phyloP scores from a whole-genome alignment of 2,797 vertebrate genomes.

The Myotis daubentonii region DNA sequence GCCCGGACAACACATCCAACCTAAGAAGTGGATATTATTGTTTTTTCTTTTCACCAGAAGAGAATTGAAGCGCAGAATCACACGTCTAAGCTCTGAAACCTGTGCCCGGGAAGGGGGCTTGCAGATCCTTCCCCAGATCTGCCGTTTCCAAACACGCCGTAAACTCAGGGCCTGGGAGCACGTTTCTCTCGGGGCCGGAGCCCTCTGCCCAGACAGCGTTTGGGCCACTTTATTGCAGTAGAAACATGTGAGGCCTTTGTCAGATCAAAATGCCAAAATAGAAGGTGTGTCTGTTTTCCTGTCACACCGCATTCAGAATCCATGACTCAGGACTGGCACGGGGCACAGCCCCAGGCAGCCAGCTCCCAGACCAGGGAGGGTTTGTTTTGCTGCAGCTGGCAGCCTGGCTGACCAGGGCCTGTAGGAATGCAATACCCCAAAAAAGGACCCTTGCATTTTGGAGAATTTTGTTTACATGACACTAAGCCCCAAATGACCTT shows the following conservation, averaged over 20 bases:
- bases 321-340: background rate
- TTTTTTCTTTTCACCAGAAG: background rate
- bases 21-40: too few relatives aligned
- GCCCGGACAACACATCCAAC: too few relatives aligned
- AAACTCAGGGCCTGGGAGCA: background rate
- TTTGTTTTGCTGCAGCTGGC: conserved; percentile 57
- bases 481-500: conserved; percentile 74
- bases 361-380: background rate
- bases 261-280: background rate
- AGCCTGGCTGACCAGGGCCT: conserved; percentile 60
- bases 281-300: conserved; percentile 5
- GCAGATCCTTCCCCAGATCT: accelerated
- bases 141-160: background rate
- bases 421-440: conserved; percentile 77
- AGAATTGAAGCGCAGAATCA: background rate
- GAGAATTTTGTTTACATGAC: conserved; percentile 75
- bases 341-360: conserved; percentile 69
- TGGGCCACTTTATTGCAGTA: background rate
- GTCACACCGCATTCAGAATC: conserved; percentile 11
- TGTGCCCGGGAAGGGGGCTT: accelerated
- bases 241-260: background rate
- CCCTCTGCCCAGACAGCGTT: background rate
- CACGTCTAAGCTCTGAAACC: background rate
- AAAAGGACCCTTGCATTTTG: conserved; percentile 49
- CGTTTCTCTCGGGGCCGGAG: background rate